These are phyloP conservation scores for Apodemus speciosus DNA, from an alignment of 2,113 vertebrate genomes.

Conservation along the genomic window DNA sequence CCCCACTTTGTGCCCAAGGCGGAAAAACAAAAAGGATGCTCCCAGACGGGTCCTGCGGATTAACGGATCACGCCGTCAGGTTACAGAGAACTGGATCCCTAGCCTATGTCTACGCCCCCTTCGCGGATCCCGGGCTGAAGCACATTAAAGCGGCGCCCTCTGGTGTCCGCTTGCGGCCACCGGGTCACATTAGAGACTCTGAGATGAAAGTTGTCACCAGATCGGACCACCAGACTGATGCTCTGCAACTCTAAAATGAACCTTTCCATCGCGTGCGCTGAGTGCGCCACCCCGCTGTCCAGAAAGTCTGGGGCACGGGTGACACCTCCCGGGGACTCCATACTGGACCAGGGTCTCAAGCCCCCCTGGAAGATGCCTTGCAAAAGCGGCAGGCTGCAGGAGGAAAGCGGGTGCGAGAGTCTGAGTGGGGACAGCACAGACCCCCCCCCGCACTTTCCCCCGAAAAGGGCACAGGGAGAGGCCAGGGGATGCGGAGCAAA, in stretches of 20 bases:
- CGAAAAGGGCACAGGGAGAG: rapidly evolving
- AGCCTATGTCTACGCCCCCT: background rate
- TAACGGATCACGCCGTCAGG: too few relatives aligned
- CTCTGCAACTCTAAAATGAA: background rate
- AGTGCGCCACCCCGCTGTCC: background rate
- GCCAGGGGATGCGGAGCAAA: background rate
- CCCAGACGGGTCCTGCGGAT: too few relatives aligned
- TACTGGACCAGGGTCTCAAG: background rate
- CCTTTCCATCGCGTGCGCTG: background rate
- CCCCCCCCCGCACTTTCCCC: rapidly evolving
- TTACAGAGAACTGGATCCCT: background rate
- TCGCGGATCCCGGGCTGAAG: background rate
- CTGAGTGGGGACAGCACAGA: rapidly evolving
- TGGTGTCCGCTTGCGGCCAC: conserved; percentile 56
- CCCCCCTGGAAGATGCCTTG: too few relatives aligned
- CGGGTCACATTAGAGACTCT: conserved; percentile 27
- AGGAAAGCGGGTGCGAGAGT: background rate
- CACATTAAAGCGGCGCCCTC: conserved; percentile 76
- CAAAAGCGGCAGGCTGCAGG: background rate
- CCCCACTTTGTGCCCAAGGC: background rate
- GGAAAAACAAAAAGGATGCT: rapidly evolving
- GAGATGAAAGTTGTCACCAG: background rate
- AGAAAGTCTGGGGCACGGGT: background rate
- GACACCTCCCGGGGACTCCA: too few relatives aligned
- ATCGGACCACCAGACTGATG: background rate